Evolutionary conservation across 1,140 invertebrate species (phyloP).

Genomic region (Dysdera silvatica): DNA sequence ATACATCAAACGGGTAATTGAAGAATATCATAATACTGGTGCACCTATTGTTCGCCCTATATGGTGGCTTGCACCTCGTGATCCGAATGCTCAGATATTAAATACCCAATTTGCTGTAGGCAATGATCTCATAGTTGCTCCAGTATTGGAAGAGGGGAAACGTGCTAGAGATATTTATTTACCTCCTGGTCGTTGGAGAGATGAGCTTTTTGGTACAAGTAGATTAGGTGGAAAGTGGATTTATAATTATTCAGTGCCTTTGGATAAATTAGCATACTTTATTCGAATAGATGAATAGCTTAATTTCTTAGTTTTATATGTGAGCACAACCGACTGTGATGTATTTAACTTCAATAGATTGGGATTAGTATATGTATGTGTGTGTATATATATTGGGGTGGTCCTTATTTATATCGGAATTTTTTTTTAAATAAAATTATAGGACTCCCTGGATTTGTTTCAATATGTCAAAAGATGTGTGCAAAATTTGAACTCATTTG

Average conservation of each 20-base stretch:
- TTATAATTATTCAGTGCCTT: conserved; percentile 69
- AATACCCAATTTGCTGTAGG: conserved; percentile 84
- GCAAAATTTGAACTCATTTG: too few relatives aligned
- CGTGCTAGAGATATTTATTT: conserved; percentile 66
- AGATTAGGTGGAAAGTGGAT: conserved; percentile 81
- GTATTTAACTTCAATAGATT: too few relatives aligned
- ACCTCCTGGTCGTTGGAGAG: conserved; percentile 77
- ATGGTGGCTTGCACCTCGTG: conserved; percentile 83
- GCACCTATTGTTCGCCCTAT: conserved; percentile 73
- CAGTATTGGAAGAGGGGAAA: conserved; percentile 61
- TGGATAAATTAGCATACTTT: conserved; percentile 74
- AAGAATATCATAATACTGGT: conserved; percentile 62
- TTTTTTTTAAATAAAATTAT: too few relatives aligned
- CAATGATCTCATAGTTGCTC: conserved; percentile 81
- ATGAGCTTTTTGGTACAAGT: conserved; percentile 73
- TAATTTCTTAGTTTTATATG: too few relatives aligned
- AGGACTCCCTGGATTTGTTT: too few relatives aligned
- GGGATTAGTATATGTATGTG: too few relatives aligned
- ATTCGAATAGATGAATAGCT: conserved; percentile 36
- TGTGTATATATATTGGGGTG: too few relatives aligned
- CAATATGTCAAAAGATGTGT: too few relatives aligned
- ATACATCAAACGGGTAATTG: conserved; percentile 57
- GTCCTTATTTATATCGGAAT: too few relatives aligned
- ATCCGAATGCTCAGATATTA: conserved; percentile 66
- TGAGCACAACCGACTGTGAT: too few relatives aligned